These are phyloP conservation scores for Cryptosula pallasiana DNA, from an alignment of 2,888 invertebrate genomes.

Conservation along the genomic window DNA sequence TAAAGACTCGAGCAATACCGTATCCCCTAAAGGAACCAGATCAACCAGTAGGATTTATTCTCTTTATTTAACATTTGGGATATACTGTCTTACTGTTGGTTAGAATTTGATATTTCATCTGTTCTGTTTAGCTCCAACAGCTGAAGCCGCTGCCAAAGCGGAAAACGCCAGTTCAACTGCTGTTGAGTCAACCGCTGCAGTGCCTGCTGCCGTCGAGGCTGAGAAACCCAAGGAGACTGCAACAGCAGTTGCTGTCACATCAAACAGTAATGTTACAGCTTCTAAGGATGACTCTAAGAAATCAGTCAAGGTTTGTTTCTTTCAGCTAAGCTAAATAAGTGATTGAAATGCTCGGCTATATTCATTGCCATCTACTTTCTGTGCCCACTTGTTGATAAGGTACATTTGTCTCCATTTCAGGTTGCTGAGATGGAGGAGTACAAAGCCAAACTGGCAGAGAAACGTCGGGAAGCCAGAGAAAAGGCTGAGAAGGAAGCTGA, in stretches of 20 bases:
- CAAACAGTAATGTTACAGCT: background rate
- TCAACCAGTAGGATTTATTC: background rate
- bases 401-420: background rate
- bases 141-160: background rate
- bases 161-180: background rate
- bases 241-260: background rate
- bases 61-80: background rate
- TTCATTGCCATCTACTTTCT: too few relatives aligned
- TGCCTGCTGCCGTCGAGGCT: background rate
- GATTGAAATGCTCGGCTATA: too few relatives aligned
- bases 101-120: background rate
- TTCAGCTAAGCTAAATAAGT: too few relatives aligned
- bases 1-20: background rate
- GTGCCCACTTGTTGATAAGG: too few relatives aligned
- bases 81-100: background rate
- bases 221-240: background rate
- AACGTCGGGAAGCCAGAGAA: constrained; percentile 78
- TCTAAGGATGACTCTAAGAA: constrained; percentile 13
- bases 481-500: constrained; percentile 87
- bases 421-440: constrained; percentile 65
- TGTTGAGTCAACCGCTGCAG: background rate
- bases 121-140: background rate
- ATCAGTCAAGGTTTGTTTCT: constrained; percentile 13
- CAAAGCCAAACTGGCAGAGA: constrained; percentile 86
- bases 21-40: background rate